These are phyloP conservation scores for Gallinago stenura DNA, from an alignment of 2,797 vertebrate species.

Conservation along the genomic window DNA sequence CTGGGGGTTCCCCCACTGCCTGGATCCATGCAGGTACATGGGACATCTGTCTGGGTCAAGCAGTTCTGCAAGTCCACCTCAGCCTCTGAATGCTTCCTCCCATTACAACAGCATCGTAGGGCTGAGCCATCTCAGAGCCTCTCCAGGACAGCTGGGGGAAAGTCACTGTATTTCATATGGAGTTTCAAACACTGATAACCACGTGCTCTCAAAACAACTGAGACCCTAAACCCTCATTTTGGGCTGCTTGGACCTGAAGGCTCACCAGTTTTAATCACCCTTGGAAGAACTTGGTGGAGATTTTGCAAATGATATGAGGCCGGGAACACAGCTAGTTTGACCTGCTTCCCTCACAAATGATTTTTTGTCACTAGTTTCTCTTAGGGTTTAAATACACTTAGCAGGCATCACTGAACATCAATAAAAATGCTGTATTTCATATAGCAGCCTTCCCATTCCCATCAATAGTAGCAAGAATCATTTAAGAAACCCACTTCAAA, in stretches of 20 bases:
- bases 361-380: background rate
- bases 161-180: rapidly evolving
- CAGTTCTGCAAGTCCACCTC: background rate
- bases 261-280: background rate
- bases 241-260: background rate
- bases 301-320: background rate
- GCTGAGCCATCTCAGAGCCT: background rate
- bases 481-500: background rate
- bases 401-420: background rate
- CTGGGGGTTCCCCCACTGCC: rapidly evolving
- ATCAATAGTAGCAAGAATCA: background rate
- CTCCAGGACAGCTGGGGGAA: background rate
- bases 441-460: background rate
- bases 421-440: background rate
- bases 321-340: background rate
- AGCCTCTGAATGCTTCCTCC: background rate
- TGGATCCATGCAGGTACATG: rapidly evolving
- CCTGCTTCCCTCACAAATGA: background rate
- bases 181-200: background rate
- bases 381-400: background rate
- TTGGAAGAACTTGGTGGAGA: background rate
- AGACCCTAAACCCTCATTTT: background rate
- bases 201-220: background rate
- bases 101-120: no score
- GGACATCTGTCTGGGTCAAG: background rate